Evolutionary conservation across 2,888 invertebrate genomes (phyloP), one percentile per base, ranked within the genome.

Genomic region (Campoletis raptor): DNA sequence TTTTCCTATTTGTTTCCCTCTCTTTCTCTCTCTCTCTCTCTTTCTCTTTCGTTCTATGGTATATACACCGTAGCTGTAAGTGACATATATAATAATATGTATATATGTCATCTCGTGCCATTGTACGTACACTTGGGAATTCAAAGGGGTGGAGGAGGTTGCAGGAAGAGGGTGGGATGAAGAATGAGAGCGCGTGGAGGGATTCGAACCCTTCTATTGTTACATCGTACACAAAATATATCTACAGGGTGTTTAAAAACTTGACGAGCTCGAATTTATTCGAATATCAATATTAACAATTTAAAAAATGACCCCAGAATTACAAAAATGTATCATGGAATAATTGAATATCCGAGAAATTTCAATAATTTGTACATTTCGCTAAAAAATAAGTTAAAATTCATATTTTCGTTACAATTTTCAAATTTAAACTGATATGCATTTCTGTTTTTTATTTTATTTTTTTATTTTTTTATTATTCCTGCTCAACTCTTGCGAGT

Each of bases 111-210:
- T 37, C 21, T 54, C n/a, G 36, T 24, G 64, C 24, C 64, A 48
- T 76, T 64, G 76, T 64, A 30, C 64, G 30, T n/a, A 74, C 76
- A 61, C 30, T 30, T 61, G 61, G 30, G 61, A 61, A 61, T 61
- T 61, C 30, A 6, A 12, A 15, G 10, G 24, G 30, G 30, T 24
- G 21, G 72, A 21, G 30, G 9, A 61, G 42, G 40, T n/a, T 52
- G 57, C 57, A 15, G 42, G 8, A 67, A n/a, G 10, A 37, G 73
- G 40, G 40, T n/a, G 15, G 21, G 24, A 42, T 21, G 57, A 42
- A 61, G 74, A 61, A 61, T 24, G 74, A 30, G 57, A 57, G 37
- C 24, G 24, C 7, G 70, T 9, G 48, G 40, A 70, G 70, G 45
- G 70, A 48, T 70, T 30, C 8, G 30, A 48, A 42, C 42, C 42